Evolutionary conservation across 2,888 invertebrate species (phyloP), one percentile per base, ranked within the genome.

Genomic region (Drosophila rellima): DNA sequence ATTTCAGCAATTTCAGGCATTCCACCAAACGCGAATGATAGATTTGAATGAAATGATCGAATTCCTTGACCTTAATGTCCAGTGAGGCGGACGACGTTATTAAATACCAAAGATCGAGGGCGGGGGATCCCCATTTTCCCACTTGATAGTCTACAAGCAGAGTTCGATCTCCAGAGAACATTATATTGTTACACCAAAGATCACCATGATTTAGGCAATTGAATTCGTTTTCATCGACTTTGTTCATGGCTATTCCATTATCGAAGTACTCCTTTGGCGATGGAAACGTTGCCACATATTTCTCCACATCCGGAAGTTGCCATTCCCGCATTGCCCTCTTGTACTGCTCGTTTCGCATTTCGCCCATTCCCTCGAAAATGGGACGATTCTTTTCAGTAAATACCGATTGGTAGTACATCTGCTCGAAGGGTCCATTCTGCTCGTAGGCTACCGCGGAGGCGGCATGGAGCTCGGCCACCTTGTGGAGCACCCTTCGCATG

Each of bases 151-250:
- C 33, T 0, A 33, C 33, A 13, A 33, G 33, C 26, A 83, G 45
- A 0, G 88, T 77, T 7, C 90, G 83, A 6, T 70, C 60, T 0
- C 78, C 79, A 1, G 70, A 74, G 54, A 91, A 90, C 91, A 91
- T 91, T 0, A 91, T 85, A 40, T 91, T 91, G 51, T 91, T 91
- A 13, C 80, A 70, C 92, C 91, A 91, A 2, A 80, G 70, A 62
- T 91, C 92, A 0, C 92, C 92, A 64, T 91, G 92, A 72, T 91
- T 91, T 0, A 91, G 66, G 1, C 88, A 88, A 73, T 88, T 89
- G n/a, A 91, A 90, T 13, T 82, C 88, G 5, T 47, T 63, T 1
- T 82, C 82, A 20, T 88, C 73, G 3, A 69, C 57, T 2, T 23
- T 8, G 26, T 78, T 86, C 10, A 84, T 23, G 0, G 40, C n/a